Base-by-base conservation (phyloP, 2,113 vertebrate genomes). In the Cryptotis parvus region DNA sequence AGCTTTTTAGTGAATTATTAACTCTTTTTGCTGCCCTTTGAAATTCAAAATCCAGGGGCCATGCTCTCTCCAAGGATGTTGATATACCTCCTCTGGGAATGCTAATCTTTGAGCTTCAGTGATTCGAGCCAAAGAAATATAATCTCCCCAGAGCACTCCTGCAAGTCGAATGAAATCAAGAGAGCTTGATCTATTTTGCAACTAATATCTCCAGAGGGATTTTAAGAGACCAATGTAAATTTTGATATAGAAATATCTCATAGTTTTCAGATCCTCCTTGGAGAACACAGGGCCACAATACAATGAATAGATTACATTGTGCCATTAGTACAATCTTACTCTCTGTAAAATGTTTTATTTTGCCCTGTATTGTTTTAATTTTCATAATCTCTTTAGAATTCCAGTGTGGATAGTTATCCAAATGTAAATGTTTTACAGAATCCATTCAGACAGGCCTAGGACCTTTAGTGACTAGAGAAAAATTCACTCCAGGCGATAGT, bases 231-330 rank as follows among this genome's bases (percentile, higher is more conserved):
- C 27, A 81, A 31, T 92, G 84, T 81, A 49, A 92, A 92, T 49
- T 82, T 61, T 52, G 27, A 86, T 90, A 82, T 27, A 77, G 65
- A 76, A 91, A 45, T 92, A 94, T 91, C 92, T 94, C 81, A 49
- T 37, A 78, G 92, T 87, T 90, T 95, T 94, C 92, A 96, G 89
- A 91, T 6, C 63, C 12, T 95, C 81, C 77, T 87, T 87, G 72
- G 88, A 95, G 91, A 94, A 95, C 41, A 45, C 41, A 91, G 77
- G 76, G 9, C 37, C 66, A 78, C 73, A 92, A 90, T 45, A 69
- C 41, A 90, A 72, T 41, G 65, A 74, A 87, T 72, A 92, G 92
- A 94, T 86, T 93, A 92, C 27, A 92, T 10, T 22, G 4, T 41
- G 16, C 37, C 49, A 52, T 94, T 78, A 90, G 41, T 41, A 84